Conservation (phyloP, 2,797 vertebrate genomes). For the Sparus aurata region DNA sequence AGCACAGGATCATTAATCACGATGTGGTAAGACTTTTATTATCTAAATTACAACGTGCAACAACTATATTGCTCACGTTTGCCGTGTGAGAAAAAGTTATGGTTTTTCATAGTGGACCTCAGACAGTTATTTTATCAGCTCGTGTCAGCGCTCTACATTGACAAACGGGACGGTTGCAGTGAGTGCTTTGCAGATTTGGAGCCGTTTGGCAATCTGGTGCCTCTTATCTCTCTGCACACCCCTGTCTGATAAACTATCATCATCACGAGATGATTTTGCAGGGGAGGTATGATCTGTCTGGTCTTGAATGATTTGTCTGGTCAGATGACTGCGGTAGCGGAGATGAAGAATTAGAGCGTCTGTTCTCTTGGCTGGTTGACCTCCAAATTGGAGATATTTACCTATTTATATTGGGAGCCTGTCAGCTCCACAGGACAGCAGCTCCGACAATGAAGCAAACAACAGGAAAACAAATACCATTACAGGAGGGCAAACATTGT, state of each 20-base stretch:
- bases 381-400: constrained; percentile 76
- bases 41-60: constrained; percentile 1
- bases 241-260: constrained; percentile 67
- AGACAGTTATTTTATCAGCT: constrained; percentile 44
- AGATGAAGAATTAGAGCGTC: constrained; percentile 54
- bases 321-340: constrained; percentile 45
- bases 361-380: constrained; percentile 64
- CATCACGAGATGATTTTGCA: constrained; percentile 47
- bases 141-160: constrained; percentile 48
- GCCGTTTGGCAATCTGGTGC: constrained; percentile 47
- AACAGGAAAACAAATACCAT: constrained; percentile 68
- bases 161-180: constrained; percentile 41
- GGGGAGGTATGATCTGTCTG: constrained; percentile 65
- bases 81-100: neutral
- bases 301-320: constrained; percentile 60
- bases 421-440: constrained; percentile 55
- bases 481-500: constrained; percentile 40
- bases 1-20: constrained; percentile 2
- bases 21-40: neutral
- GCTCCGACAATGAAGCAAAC: constrained; percentile 50
- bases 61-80: constrained; percentile 19
- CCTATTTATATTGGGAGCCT: constrained; percentile 69
- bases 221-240: constrained; percentile 61
- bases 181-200: constrained; percentile 43
- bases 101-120: neutral